These are phyloP conservation scores for Pelobates cultripes DNA, from an alignment of 2,797 vertebrate species.

Conservation along the genomic window DNA sequence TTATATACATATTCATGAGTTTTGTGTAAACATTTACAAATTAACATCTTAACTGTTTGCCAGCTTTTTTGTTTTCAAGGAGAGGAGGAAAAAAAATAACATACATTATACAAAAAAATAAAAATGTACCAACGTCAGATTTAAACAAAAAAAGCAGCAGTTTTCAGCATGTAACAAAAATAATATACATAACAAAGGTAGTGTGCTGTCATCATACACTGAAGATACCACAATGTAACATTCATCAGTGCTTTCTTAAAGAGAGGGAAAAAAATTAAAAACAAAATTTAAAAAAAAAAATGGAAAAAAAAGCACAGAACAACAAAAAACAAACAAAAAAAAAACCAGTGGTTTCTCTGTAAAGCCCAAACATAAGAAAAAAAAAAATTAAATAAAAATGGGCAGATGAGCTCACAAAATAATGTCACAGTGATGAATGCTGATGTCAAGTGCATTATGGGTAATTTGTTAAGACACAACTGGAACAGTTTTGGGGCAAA, in stretches of 20 bases:
- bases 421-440: constrained; percentile 67
- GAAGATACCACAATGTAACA: constrained; percentile 3
- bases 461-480: constrained; percentile 28
- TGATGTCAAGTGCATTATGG: constrained; percentile 68
- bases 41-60: constrained; percentile 64
- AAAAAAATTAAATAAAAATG: too few relatives aligned
- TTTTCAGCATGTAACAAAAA: background rate
- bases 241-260: background rate
- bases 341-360: constrained; percentile 61
- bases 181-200: background rate
- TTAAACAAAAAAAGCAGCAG: constrained; percentile 51
- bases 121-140: constrained; percentile 73
- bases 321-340: constrained; percentile 36
- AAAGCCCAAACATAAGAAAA: background rate
- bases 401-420: constrained; percentile 43
- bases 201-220: background rate
- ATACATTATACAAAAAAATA: too few relatives aligned
- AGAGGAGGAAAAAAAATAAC: too few relatives aligned
- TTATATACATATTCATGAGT: constrained; percentile 76
- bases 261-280: background rate
- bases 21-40: constrained; percentile 78
- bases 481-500: too few relatives aligned
- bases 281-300: too few relatives aligned
- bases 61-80: constrained; percentile 62
- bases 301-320: too few relatives aligned